phyloP scores from a whole-genome alignment of 1,140 invertebrate genomes.

The Drosophila lacteicornis region DNA sequence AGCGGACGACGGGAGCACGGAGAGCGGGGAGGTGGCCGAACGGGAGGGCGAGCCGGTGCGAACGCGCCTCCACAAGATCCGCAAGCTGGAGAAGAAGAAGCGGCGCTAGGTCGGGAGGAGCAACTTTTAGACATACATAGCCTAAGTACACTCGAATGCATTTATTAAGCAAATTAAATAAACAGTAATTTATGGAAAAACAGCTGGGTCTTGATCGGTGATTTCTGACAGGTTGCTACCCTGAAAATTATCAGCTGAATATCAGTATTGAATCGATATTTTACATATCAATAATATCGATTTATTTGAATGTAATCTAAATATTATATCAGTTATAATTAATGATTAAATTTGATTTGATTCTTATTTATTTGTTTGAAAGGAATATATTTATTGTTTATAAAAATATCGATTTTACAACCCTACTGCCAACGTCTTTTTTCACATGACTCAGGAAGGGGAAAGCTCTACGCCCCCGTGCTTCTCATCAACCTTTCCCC shows the following conservation, averaged over 20 bases:
- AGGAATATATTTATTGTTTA: too few species aligned
- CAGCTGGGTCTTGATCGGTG: constrained; percentile 12
- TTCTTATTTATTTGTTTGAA: too few species aligned
- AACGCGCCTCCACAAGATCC: constrained; percentile 74
- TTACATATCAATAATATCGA: not conserved
- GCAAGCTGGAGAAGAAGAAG: constrained; percentile 81
- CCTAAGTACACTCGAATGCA: constrained; percentile 40
- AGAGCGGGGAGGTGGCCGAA: constrained; percentile 47
- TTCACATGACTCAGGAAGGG: constrained; percentile 71
- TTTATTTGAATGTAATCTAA: not conserved
- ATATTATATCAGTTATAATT: too few species aligned
- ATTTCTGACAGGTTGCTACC: constrained; percentile 22
- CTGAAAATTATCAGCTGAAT: constrained; percentile 18
- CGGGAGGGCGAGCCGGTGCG: constrained; percentile 38
- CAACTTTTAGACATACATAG: constrained; percentile 13
- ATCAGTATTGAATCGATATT: not conserved
- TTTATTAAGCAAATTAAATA: constrained; percentile 30
- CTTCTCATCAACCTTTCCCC: not conserved
- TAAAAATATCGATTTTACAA: constrained; percentile 4
- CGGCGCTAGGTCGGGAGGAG: constrained; percentile 57
- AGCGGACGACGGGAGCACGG: constrained; percentile 37
- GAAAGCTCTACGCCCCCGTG: constrained; percentile 42
- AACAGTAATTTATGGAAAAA: constrained; percentile 9
- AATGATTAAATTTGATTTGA: too few species aligned
- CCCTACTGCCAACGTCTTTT: constrained; percentile 6